Evolutionary conservation across 2,888 invertebrate genomes (phyloP).

Genomic region (Melitaea athalia): DNA sequence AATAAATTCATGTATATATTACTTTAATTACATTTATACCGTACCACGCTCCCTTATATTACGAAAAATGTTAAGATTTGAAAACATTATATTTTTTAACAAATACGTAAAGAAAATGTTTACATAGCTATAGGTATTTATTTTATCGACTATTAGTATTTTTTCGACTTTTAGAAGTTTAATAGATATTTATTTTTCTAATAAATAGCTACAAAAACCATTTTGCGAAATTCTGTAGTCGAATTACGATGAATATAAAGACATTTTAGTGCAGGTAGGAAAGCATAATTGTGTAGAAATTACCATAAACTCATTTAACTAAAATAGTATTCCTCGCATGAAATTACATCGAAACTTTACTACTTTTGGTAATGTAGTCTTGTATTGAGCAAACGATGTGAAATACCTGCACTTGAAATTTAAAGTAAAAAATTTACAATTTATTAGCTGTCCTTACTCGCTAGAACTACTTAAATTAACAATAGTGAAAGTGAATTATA

Average conservation of each 20-base stretch:
- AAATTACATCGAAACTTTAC: neutral
- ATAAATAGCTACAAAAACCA: slow-evolving; percentile 5
- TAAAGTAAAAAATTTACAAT: slow-evolving; percentile 36
- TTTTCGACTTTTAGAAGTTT: slow-evolving; percentile 17
- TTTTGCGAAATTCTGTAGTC: neutral
- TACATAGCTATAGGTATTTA: slow-evolving; percentile 18
- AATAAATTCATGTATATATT: slow-evolving; percentile 50
- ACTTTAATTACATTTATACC: slow-evolving; percentile 31
- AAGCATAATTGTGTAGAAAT: neutral
- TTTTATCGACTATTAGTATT: slow-evolving; percentile 15
- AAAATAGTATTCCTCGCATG: neutral
- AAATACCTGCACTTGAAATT: slow-evolving; percentile 36
- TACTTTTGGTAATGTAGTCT: neutral
- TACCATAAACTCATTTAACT: neutral
- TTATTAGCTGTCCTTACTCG: slow-evolving; percentile 51
- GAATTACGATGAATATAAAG: neutral
- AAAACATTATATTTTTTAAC: slow-evolving; percentile 31
- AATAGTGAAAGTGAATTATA: slow-evolving; percentile 72
- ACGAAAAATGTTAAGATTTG: slow-evolving; percentile 29
- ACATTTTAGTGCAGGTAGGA: slow-evolving; percentile 28
- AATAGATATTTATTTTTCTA: slow-evolving; percentile 14
- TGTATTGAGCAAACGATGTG: slow-evolving; percentile 33
- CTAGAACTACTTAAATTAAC: slow-evolving; percentile 52
- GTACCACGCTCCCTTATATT: slow-evolving; percentile 25
- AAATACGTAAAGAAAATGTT: slow-evolving; percentile 28